Evolutionary conservation across 2,797 vertebrate species (phyloP).

Genomic region (Philypnodon macrostomus): DNA sequence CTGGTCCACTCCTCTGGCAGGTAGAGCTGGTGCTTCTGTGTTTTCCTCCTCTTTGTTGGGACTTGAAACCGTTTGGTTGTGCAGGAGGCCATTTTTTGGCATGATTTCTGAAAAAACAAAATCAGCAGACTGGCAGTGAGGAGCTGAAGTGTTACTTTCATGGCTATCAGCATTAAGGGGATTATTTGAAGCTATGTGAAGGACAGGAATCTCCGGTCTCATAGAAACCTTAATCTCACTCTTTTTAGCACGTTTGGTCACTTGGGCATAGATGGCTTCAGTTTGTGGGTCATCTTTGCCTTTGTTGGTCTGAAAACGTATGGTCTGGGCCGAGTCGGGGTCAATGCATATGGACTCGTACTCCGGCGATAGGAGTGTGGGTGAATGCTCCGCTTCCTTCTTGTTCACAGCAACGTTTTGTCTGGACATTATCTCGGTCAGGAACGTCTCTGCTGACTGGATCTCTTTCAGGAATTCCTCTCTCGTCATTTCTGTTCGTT

Average conservation of each 20-base stretch:
- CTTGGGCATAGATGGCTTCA: conserved; percentile 83
- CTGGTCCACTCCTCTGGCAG: conserved; percentile 61
- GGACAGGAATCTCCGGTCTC: conserved; percentile 78
- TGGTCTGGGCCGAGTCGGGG: conserved; percentile 74
- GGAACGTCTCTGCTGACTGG: conserved; percentile 81
- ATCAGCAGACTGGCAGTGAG: conserved; percentile 59
- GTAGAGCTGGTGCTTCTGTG: conserved; percentile 67
- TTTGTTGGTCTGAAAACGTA: conserved; percentile 72
- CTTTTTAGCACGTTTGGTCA: conserved; percentile 81
- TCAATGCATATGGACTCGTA: conserved; percentile 81
- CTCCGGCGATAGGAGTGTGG: conserved; percentile 75
- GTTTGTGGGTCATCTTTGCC: conserved; percentile 68
- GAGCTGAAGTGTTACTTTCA: conserved; percentile 29
- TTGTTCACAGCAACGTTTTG: conserved; percentile 61
- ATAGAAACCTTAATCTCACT: conserved; percentile 79
- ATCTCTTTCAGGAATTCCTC: conserved; percentile 81
- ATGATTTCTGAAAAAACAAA: conserved; percentile 75
- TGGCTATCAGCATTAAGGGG: conserved; percentile 41
- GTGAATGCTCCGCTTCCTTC: conserved; percentile 60
- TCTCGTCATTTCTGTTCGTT: conserved; percentile 75
- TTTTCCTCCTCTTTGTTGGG: conserved; percentile 62
- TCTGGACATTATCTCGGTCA: conserved; percentile 82
- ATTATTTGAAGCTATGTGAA: conserved; percentile 76
- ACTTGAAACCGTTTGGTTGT: conserved; percentile 60
- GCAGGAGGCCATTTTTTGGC: conserved; percentile 74